These are phyloP conservation scores for Tylochromis polylepis DNA, from an alignment of 2,113 vertebrate genomes.

Conservation along the genomic window DNA sequence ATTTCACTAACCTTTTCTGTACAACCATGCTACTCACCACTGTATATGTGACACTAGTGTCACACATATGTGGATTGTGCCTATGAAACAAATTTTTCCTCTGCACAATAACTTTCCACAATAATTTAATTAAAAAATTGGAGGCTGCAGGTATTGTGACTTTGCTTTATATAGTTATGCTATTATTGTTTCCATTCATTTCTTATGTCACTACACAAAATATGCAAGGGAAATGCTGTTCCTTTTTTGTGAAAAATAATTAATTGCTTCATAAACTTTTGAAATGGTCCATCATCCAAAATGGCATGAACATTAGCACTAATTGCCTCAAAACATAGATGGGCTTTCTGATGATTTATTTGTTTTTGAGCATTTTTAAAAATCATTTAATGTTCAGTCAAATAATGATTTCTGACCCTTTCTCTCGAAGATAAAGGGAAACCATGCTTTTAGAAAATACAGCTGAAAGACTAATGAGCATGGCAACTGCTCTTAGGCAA, in stretches of 20 bases:
- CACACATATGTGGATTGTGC: background rate
- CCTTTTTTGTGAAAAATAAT: background rate
- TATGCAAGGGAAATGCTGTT: background rate
- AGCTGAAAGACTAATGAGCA: background rate
- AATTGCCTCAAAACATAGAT: background rate
- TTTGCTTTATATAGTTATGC: background rate
- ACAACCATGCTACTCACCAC: background rate
- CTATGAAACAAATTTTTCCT: background rate
- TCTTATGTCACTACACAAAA: background rate
- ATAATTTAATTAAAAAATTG: background rate
- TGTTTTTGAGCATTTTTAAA: background rate
- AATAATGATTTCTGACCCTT: background rate
- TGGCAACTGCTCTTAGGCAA: background rate
- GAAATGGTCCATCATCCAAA: background rate
- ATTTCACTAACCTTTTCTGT: background rate
- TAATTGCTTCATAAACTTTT: background rate
- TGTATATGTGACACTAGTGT: rapidly evolving
- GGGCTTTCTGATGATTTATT: background rate
- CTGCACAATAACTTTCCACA: background rate
- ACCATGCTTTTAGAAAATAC: background rate
- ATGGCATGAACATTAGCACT: background rate
- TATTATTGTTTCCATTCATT: background rate
- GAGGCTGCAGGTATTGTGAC: background rate
- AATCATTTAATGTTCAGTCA: background rate
- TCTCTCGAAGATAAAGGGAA: background rate